A percentile compares a stretch with the other conserved stretches of the same genome.
phyloP scores from a whole-genome alignment of 2,888 invertebrate species.

The Ischnus inquisitorius region DNA sequence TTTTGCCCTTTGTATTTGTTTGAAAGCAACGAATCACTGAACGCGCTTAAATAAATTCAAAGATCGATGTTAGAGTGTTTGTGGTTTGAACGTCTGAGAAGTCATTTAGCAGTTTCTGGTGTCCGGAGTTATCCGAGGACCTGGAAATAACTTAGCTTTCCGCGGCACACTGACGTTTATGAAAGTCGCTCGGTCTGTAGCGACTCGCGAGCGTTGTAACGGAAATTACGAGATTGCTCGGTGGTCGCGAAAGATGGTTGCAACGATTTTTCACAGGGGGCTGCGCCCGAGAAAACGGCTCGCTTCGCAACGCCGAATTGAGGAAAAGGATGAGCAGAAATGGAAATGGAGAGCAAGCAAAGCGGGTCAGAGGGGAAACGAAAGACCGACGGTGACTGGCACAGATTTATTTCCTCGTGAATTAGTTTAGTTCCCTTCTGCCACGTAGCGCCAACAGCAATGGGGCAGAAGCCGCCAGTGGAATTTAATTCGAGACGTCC shows the following conservation, averaged over 20 bases:
- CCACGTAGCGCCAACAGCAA: slow-evolving; percentile 22
- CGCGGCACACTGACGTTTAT: slow-evolving; percentile 40
- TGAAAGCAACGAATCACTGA: background rate
- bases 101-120: slow-evolving; percentile 25
- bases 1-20: background rate
- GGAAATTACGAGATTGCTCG: slow-evolving; percentile 74
- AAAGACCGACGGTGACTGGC: slow-evolving; percentile 53
- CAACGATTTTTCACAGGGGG: slow-evolving; percentile 64
- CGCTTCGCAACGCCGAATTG: background rate
- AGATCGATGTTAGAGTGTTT: background rate
- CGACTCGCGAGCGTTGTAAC: slow-evolving; percentile 63
- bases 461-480: background rate
- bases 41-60: background rate
- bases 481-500: slow-evolving; percentile 46
- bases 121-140: slow-evolving; percentile 33
- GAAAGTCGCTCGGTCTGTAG: slow-evolving; percentile 35
- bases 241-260: slow-evolving; percentile 65
- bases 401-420: slow-evolving; percentile 68
- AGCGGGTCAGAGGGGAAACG: slow-evolving; percentile 30
- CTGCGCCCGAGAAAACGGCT: background rate
- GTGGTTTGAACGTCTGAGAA: background rate
- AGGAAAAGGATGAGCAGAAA: slow-evolving; percentile 38
- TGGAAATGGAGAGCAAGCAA: slow-evolving; percentile 49
- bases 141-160: slow-evolving; percentile 52
- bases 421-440: slow-evolving; percentile 55